Evolutionary conservation across 2,113 vertebrate genomes (phyloP), one percentile per base, ranked within the genome.

Genomic region (Tenebrosternarchus preto): DNA sequence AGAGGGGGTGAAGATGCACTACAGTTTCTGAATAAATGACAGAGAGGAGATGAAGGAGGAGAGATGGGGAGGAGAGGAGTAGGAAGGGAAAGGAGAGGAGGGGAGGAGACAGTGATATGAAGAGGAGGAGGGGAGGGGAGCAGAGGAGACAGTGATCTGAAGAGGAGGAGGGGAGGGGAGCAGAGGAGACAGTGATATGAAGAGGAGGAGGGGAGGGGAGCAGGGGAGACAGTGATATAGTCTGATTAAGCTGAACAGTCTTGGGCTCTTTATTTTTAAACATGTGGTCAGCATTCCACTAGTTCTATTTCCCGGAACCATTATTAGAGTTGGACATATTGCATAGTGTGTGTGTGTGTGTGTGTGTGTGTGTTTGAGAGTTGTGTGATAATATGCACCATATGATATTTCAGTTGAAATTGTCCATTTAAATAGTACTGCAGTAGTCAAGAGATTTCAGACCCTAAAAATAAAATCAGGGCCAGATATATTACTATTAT

Each of bases 241-340:
- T 89, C 89, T 92, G 91, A 92, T 91, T 90, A 91, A 90, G 90
- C 88, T 91, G 88, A 87, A 87, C 89, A 92, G 90, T 33, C 91
- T 90, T 90, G 85, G 85, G 89, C 90, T 89, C 89, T 91, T 92
- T 92, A 91, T 93, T 92, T 92, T 92, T 79, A 87, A 92, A 93
- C 92, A 92, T 94, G 92, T 93, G 93, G 90, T 90, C 83, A 88
- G 91, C 92, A 93, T 94, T 93, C 92, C 90, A 86, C 66, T 82
- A 82, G 87, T 89, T 86, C 86, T 89, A 88, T 92, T 93, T 93
- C 92, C 92, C 92, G 90, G 92, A 91, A 93, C 74, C 88, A 90
- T 91, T 89, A 92, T 93, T 93, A 93, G 89, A 89, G 88, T 88
- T 92, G 90, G 91, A 91, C 90, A n/a, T n/a, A n/a, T 90, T 84